Evolutionary conservation across 2,888 invertebrate genomes (phyloP), one percentile per base, ranked within the genome.

Genomic region (Drosophila barbarae): DNA sequence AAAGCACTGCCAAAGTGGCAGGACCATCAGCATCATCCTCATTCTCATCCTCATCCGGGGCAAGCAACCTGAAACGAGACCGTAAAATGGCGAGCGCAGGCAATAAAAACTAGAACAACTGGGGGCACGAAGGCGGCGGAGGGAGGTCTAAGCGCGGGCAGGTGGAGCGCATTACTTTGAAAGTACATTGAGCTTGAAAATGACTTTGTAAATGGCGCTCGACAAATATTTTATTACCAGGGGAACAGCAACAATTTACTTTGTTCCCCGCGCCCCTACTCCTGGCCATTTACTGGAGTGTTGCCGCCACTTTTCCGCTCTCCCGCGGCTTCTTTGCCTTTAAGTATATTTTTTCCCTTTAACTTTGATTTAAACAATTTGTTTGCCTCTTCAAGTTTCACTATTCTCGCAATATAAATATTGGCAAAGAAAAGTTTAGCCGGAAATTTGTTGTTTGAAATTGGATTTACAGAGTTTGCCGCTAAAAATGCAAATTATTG

Each of bases 141-240:
- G 3, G 28, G 30, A 46, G 34, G 32, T 8, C 44, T 46, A 49
- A 61, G n/a, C 30, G 61, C 61, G 49, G 72, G 76, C 83, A 80
- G 83, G 74, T 81, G 83, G 71, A 77, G 68, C 73, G 73, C 80
- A 76, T 81, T 81, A 83, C 72, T 76, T 72, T 77, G 69, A 74
- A 70, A 74, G 80, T 74, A 83, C 83, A 81, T 80, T 77, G 81
- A 76, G 81, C 76, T 81, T 76, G 81, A 80, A 81, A 81, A 81
- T 77, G 83, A 80, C 80, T 83, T 81, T 80, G 83, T 80, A 83
- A 81, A 83, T 81, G 83, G 80, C 69, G 74, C 83, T 71, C 76
- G 71, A 80, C 78, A 80, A 80, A 82, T 82, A 82, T 82, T 79
- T 79, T 79, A 78, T 79, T 82, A 77, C 82, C 67, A 66, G 67